Evolutionary conservation across 2,113 vertebrate species (phyloP).

Genomic region (Bufo bufo): DNA sequence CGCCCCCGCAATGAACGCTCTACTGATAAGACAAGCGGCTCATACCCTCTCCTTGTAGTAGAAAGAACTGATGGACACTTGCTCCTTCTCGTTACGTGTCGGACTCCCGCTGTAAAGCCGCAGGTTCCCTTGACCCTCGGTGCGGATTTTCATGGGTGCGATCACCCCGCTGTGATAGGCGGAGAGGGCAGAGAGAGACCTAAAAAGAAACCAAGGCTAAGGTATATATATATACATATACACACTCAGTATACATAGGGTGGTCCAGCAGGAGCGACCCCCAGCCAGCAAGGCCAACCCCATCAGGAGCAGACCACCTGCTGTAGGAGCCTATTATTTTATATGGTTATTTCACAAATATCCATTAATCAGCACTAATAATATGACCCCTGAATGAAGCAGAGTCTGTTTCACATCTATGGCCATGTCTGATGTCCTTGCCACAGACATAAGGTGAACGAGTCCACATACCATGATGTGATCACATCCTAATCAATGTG

Average conservation of each 20-base stretch:
- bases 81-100: conserved; percentile 92
- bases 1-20: neutral
- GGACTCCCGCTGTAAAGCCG: conserved; percentile 93
- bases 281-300: no score
- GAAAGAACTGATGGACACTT: conserved; percentile 97
- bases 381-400: no score
- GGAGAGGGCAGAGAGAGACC: conserved; percentile 93
- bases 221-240: neutral
- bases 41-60: conserved; percentile 98
- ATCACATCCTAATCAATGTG: no score
- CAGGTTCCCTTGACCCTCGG: conserved; percentile 88
- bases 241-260: neutral
- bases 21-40: neutral
- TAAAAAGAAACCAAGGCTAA: conserved; percentile 59
- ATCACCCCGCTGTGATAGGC: conserved; percentile 94
- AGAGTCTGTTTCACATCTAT: no score
- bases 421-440: no score
- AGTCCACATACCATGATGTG: no score
- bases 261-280: no score
- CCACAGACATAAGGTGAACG: no score
- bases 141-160: conserved; percentile 97
- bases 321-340: no score
- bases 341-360: no score
- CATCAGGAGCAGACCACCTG: no score
- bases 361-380: no score